Base-by-base conservation (phyloP, 2,797 vertebrate species). In the Sebastes trivittatus region DNA sequence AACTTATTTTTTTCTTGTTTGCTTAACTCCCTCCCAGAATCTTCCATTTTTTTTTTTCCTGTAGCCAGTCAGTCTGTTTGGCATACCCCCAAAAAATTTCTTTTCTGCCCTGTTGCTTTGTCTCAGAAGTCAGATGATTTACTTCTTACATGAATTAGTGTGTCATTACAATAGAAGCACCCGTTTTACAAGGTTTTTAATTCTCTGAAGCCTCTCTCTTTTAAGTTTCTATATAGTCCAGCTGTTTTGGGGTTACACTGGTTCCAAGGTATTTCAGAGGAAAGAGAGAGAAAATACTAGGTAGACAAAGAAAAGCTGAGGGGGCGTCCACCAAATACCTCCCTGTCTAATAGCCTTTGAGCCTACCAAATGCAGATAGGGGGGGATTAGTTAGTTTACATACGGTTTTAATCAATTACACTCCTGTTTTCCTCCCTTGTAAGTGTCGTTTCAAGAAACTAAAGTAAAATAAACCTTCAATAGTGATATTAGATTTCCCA, bases 231-330 rank as follows among this genome's bases (percentile, higher is more conserved):
- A 8, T n/a, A 63, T n/a, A 66, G 8, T 30, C 38, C 49, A 20
- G 10, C 29, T 62, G 68, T 22, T 64, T 55, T 75, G 10, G n/a
- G 27, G 22, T 78, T 73, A 38, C 22, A 64, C 7, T 29, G 11
- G 49, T 65, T 65, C 25, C 14, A 59, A 72, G 46, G 66, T 79
- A 78, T 80, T 72, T 71, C 16, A 77, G 54, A 75, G 66, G 55
- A 75, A 75, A 66, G 46, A 70, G 60, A 34, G 65, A 34, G 56
- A 80, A 88, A 90, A 63, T 73, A 91, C 83, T 84, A 92, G 61
- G 82, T 60, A 88, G 92, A 94, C 92, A 94, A 94, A 94, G 91
- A 86, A 86, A 88, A 76, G 72, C 72, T 13, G 25, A 80, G 85
- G 86, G 88, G 90, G 92, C 83, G 92, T 91, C 60, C 11, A 75